Evolutionary conservation across 37 sponge, comb jelly and placozoan genomes (phyloP).

Genomic region (Beroe forskalii): DNA sequence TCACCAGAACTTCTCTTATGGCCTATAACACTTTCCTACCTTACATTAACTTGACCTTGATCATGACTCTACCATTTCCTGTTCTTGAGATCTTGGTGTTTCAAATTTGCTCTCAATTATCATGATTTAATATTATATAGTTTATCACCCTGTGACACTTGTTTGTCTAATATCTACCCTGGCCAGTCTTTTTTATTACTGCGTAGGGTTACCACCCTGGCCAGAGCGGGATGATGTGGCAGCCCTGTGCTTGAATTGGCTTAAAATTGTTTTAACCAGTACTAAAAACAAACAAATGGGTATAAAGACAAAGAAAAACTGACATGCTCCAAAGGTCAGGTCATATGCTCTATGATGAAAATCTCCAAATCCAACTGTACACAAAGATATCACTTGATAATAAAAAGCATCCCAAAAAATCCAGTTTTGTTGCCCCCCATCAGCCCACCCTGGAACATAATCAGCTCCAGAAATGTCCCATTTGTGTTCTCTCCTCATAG

Average conservation of each 20-base stretch:
- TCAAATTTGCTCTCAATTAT: too few relatives aligned
- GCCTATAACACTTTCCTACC: too few relatives aligned
- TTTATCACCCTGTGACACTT: too few relatives aligned
- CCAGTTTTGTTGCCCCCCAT: conserved; percentile 41
- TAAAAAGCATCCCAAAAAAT: conserved; percentile 58
- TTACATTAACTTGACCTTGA: too few relatives aligned
- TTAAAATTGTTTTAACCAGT: not conserved
- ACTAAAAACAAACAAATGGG: conserved; percentile 21
- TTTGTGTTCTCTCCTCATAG: not conserved
- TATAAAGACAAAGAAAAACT: conserved; percentile 63
- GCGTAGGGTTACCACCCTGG: too few relatives aligned
- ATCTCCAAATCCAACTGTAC: conserved; percentile 19
- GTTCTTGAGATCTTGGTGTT: too few relatives aligned
- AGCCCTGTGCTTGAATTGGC: not conserved
- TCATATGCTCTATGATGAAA: conserved; percentile 34
- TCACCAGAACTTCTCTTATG: too few relatives aligned
- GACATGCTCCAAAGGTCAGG: not conserved
- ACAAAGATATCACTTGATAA: conserved; percentile 10
- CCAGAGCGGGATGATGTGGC: too few relatives aligned
- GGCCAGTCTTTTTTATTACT: too few relatives aligned
- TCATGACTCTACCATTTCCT: too few relatives aligned
- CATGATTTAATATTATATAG: too few relatives aligned
- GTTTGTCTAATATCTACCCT: too few relatives aligned
- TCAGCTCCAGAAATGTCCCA: conserved; percentile 29
- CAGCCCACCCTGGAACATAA: conserved; percentile 56